Percentiles rank a stretch among this genome's conserved stretches.
phyloP scores from a whole-genome alignment of 2,113 vertebrate genomes.

The Oriolus oriolus region DNA sequence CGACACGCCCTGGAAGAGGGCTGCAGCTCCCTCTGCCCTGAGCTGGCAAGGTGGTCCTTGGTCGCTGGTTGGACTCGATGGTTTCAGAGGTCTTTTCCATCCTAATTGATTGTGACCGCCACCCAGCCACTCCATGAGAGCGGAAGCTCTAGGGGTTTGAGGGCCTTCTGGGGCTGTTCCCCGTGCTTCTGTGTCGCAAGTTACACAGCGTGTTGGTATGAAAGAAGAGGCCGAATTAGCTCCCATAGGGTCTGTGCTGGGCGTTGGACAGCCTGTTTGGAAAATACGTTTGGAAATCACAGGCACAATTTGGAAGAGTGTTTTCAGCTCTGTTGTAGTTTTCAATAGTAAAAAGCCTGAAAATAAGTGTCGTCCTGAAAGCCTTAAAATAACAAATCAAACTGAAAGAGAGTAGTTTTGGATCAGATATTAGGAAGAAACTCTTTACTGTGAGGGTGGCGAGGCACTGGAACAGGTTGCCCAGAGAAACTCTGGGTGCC shows the following conservation, averaged over 20 bases:
- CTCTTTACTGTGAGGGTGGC: neutral
- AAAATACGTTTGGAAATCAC: neutral
- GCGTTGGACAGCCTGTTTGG: neutral
- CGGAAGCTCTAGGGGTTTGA: rapidly evolving
- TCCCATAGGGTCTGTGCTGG: rapidly evolving
- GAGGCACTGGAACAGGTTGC: neutral
- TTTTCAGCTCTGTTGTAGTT: neutral
- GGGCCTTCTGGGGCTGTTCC: no score
- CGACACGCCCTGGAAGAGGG: neutral
- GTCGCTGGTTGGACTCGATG: no score
- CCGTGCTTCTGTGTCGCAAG: rapidly evolving
- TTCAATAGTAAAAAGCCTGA: neutral
- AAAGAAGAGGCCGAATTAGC: rapidly evolving
- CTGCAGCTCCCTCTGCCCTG: neutral
- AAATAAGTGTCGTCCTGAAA: neutral
- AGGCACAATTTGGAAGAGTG: rapidly evolving
- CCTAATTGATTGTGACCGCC: no score
- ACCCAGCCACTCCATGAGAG: rapidly evolving
- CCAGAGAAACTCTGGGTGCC: neutral
- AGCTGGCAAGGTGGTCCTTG: neutral
- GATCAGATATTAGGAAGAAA: neutral
- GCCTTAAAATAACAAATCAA: neutral
- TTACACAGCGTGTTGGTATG: rapidly evolving
- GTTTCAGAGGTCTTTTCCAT: neutral
- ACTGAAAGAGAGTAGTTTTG: neutral